A percentile compares a stretch with the other conserved stretches of the same genome.
Evolutionary conservation across 2,888 invertebrate genomes (phyloP).

Genomic region (Synergus gifuensis): DNA sequence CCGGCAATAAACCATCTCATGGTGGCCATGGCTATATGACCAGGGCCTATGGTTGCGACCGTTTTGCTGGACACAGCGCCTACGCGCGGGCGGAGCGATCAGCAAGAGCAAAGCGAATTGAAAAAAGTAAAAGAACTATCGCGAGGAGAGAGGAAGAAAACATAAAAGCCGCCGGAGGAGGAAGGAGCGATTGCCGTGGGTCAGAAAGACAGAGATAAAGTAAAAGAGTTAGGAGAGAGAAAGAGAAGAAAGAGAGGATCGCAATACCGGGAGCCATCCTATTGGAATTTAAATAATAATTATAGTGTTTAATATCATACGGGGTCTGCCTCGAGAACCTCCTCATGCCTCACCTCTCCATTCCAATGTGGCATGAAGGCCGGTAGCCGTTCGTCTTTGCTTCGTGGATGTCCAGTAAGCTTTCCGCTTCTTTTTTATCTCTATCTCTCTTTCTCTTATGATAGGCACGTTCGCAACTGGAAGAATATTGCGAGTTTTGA

Average conservation of each 20-base stretch:
- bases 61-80: constrained; percentile 62
- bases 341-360: constrained; percentile 41
- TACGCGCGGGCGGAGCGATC: constrained; percentile 72
- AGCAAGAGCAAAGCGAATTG: constrained; percentile 73
- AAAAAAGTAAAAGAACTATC: constrained; percentile 70
- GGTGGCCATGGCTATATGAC: constrained; percentile 72
- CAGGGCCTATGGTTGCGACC: constrained; percentile 59
- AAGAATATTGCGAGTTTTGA: background rate
- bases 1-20: constrained; percentile 75
- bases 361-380: constrained; percentile 48
- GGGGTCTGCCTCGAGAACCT: constrained; percentile 55
- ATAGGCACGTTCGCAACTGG: background rate
- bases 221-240: constrained; percentile 43
- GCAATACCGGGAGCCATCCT: constrained; percentile 77
- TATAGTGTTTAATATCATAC: constrained; percentile 77
- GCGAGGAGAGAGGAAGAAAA: constrained; percentile 52
- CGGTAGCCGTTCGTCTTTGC: constrained; percentile 25
- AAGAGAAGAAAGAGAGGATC: constrained; percentile 55
- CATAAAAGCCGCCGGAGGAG: constrained; percentile 44
- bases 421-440: background rate
- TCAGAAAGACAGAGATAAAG: constrained; percentile 46
- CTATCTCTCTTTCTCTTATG: background rate
- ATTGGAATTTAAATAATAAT: constrained; percentile 78
- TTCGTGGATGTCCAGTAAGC: background rate
- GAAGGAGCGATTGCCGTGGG: constrained; percentile 48